Percentiles rank a stretch among this genome's conserved stretches.
Evolutionary conservation across 2,888 invertebrate genomes (phyloP).

Genomic region (Agonopterix arenella): DNA sequence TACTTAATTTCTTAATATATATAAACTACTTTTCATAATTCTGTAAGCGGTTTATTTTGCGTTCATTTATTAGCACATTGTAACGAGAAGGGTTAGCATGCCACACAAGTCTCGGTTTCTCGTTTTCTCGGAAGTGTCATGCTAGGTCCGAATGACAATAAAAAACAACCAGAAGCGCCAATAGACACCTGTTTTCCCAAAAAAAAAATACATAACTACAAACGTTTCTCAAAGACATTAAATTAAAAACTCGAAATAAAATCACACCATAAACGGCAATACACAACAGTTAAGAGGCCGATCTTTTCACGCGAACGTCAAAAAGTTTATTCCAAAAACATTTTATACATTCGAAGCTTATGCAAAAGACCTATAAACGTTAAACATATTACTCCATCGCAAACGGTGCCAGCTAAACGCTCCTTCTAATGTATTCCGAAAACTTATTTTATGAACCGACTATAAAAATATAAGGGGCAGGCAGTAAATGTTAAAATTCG

Average conservation of each 20-base stretch:
- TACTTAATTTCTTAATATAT: too few relatives aligned
- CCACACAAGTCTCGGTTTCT: too few relatives aligned
- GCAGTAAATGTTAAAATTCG: slow-evolving; percentile 61
- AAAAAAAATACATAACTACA: too few relatives aligned
- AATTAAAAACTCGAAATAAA: neutral
- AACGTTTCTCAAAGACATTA: too few relatives aligned
- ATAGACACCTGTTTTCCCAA: too few relatives aligned
- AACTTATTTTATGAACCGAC: slow-evolving; percentile 67
- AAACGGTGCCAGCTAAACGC: slow-evolving; percentile 46
- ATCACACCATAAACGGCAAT: slow-evolving; percentile 1
- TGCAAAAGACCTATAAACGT: slow-evolving; percentile 64
- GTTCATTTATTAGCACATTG: too few relatives aligned
- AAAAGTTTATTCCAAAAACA: slow-evolving; percentile 41
- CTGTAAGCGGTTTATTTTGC: too few relatives aligned
- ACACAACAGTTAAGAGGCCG: slow-evolving; percentile 4
- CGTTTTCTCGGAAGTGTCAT: too few relatives aligned
- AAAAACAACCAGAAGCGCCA: too few relatives aligned
- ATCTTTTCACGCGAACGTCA: slow-evolving; percentile 11
- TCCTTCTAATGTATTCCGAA: slow-evolving; percentile 58
- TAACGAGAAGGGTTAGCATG: too few relatives aligned
- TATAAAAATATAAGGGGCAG: slow-evolving; percentile 65
- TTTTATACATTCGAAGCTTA: slow-evolving; percentile 49
- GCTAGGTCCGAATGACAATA: too few relatives aligned
- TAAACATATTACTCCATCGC: slow-evolving; percentile 53
- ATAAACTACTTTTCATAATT: too few relatives aligned